Evolutionary conservation across 2,797 vertebrate genomes (phyloP).

Genomic region (Antrozous pallidus): DNA sequence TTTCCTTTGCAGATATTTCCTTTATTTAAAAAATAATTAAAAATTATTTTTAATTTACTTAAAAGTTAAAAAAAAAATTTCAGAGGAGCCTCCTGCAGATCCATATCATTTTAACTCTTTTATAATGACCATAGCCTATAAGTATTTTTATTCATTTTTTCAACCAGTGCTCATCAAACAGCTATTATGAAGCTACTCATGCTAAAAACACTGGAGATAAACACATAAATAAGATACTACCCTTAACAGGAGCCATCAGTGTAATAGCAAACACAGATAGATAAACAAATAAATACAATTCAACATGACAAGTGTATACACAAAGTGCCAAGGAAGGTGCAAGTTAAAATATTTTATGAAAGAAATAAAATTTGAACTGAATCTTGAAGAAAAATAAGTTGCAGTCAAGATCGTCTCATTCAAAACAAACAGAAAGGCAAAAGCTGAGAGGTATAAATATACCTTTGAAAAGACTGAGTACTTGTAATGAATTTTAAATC

Average conservation of each 20-base stretch:
- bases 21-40: background rate
- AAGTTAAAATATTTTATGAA: background rate
- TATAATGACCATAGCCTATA: background rate
- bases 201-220: background rate
- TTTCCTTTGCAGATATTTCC: background rate
- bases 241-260: background rate
- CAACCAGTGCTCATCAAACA: background rate
- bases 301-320: background rate
- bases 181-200: background rate
- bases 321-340: background rate
- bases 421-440: background rate
- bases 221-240: background rate
- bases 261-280: background rate
- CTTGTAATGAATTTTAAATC: background rate
- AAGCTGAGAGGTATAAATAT: background rate
- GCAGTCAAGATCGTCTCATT: background rate
- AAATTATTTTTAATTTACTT: too few species aligned
- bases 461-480: background rate
- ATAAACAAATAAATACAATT: background rate
- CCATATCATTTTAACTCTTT: background rate
- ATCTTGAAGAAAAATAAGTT: background rate
- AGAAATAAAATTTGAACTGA: background rate
- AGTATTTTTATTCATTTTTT: background rate
- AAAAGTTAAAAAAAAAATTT: background rate
- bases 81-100: background rate